Conservation (phyloP, 2,888 invertebrate species). For the Philhelius pedissequus region DNA sequence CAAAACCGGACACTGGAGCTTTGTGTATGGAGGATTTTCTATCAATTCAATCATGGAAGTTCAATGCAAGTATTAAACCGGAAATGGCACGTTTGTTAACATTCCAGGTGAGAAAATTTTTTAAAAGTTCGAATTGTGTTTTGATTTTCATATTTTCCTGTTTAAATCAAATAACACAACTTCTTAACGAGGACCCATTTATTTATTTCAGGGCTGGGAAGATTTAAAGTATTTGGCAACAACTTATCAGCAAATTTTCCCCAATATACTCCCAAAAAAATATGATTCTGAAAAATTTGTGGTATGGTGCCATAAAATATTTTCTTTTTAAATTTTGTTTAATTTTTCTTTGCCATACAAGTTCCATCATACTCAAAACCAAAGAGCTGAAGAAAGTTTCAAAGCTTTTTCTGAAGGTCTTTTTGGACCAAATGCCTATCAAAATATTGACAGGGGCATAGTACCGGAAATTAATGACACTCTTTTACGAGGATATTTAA, state of each 20-base stretch:
- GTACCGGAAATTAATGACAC: constrained; percentile 75
- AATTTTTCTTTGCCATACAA: constrained; percentile 71
- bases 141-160: no score
- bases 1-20: constrained; percentile 80
- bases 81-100: constrained; percentile 83
- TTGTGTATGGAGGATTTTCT: constrained; percentile 85
- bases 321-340: constrained; percentile 70
- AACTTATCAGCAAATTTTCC: constrained; percentile 83
- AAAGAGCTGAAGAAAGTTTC: constrained; percentile 82
- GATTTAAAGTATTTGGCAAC: constrained; percentile 84
- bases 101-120: constrained; percentile 72
- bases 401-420: constrained; percentile 82
- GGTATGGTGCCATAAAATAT: constrained; percentile 76
- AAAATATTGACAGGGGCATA: constrained; percentile 70
- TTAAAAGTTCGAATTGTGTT: no score
- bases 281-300: constrained; percentile 81
- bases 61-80: constrained; percentile 82
- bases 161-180: no score
- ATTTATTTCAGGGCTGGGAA: constrained; percentile 80
- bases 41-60: constrained; percentile 84
- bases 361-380: constrained; percentile 83
- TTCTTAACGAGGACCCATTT: no score
- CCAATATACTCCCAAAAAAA: constrained; percentile 81
- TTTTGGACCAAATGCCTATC: constrained; percentile 75
- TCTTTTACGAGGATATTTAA: constrained; percentile 81